phyloP scores from a whole-genome alignment of 1,140 invertebrate species.

The Idris sp. region DNA sequence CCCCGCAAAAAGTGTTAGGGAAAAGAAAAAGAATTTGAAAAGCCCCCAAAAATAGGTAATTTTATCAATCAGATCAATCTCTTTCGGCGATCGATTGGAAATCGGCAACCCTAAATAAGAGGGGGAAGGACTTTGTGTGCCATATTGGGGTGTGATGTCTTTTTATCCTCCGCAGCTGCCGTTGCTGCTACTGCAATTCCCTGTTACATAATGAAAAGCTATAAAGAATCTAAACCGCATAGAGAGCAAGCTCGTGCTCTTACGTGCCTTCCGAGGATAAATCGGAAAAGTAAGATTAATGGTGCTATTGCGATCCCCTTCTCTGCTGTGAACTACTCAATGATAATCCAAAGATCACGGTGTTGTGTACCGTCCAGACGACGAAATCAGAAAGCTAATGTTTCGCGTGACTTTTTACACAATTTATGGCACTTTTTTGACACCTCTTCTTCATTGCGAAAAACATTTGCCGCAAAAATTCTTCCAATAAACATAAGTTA shows the following conservation, averaged over 20 bases:
- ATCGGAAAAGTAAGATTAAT: constrained; percentile 73
- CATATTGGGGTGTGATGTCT: constrained; percentile 68
- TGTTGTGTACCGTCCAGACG: constrained; percentile 34
- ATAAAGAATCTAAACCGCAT: constrained; percentile 70
- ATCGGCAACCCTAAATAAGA: constrained; percentile 34
- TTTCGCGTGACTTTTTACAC: constrained; percentile 34
- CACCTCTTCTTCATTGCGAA: constrained; percentile 2
- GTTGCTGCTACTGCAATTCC: constrained; percentile 53
- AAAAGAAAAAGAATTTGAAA: constrained; percentile 33
- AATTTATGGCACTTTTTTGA: constrained; percentile 15
- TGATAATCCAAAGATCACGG: constrained; percentile 60
- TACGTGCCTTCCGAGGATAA: constrained; percentile 68
- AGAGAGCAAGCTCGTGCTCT: constrained; percentile 58
- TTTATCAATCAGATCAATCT: constrained; percentile 54
- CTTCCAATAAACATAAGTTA: too few species aligned
- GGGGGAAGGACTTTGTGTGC: constrained; percentile 35
- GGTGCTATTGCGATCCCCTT: constrained; percentile 58
- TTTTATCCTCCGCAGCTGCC: constrained; percentile 69
- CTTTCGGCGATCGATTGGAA: constrained; percentile 30
- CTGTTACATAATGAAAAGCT: constrained; percentile 70
- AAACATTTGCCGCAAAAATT: too few species aligned
- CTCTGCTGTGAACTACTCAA: constrained; percentile 54
- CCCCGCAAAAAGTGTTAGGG: constrained; percentile 3
- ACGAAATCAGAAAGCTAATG: constrained; percentile 41
- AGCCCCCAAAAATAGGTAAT: constrained; percentile 14